phyloP scores from a whole-genome alignment of 2,797 vertebrate genomes.

The Nannoperca australis region DNA sequence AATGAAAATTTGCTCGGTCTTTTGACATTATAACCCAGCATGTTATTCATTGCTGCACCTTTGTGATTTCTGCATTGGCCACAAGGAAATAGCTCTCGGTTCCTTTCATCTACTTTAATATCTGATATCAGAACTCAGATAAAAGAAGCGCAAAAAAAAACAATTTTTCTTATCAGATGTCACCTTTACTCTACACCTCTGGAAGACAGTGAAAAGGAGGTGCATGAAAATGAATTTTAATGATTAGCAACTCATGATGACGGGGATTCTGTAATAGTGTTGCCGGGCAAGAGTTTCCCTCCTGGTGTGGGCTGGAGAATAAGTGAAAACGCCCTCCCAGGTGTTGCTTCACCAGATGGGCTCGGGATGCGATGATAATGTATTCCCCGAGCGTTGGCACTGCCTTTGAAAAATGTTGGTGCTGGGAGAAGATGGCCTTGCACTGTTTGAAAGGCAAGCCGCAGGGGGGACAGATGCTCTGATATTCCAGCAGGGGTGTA shows the following conservation, averaged over 20 bases:
- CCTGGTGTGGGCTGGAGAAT: constrained; percentile 51
- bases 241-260: constrained; percentile 47
- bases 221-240: constrained; percentile 50
- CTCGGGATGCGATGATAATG: constrained; percentile 68
- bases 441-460: constrained; percentile 73
- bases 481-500: constrained; percentile 73
- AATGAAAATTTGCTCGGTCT: constrained; percentile 58
- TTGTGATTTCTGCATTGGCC: constrained; percentile 28
- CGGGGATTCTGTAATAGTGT: constrained; percentile 32
- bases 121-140: constrained; percentile 47
- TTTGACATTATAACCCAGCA: constrained; percentile 38
- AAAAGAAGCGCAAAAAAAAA: constrained; percentile 13
- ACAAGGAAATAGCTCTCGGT: constrained; percentile 49
- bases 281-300: constrained; percentile 22
- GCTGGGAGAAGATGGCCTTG: constrained; percentile 73
- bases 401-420: constrained; percentile 75
- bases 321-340: constrained; percentile 63
- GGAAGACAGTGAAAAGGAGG: constrained; percentile 24
- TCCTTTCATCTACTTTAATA: constrained; percentile 63
- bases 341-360: constrained; percentile 74
- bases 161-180: constrained; percentile 49
- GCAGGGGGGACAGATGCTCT: constrained; percentile 76
- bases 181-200: constrained; percentile 54
- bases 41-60: constrained; percentile 43
- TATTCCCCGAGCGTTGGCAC: constrained; percentile 69